Evolutionary conservation across 2,113 vertebrate species (phyloP), one percentile per base, ranked within the genome.

Genomic region (Chroicocephalus ridibundus): DNA sequence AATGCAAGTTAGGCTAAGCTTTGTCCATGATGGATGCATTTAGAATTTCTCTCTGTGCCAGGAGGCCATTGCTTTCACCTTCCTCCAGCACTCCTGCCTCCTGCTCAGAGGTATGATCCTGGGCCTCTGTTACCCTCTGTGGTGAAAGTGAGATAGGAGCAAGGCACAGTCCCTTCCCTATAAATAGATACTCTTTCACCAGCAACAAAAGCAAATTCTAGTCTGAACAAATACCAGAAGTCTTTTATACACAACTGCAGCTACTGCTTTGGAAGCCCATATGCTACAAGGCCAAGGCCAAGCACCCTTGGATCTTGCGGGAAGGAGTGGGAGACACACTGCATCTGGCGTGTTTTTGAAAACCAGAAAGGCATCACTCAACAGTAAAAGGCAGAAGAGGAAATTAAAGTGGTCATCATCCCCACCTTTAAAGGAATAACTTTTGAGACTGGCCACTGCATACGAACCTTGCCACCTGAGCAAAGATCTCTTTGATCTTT

Each of bases 291-390:
- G 11, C 15, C 40, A 58, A 76, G 15, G 36, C 36, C 49, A 71
- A 66, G 11, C 11, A 60, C 32, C 7, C 19, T 26, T 36, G 29
- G 21, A 36, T 75, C 40, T 65, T 55, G 7, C 36, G 70, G 15
- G 27, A 68, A 4, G 8, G 31, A 62, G 19, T 42, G 26, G 10
- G 26, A 79, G 4, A 19, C 1, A 16, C 1, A 0, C 27, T 54
- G 27, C 8, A 9, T 34, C 18, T 68, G 16, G 6, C 17, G 3
- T 17, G 16, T 55, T 90, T 75, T 47, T 54, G 40, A 58, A 90
- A 68, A 85, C 15, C 27, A 52, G 16, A 31, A 12, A 29, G 3
- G 8, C 29, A 90, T 62, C 18, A 74, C 74, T 22, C 40, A 54
- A 10, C 21, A 66, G 14, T 36, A 86, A 91, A 88, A 69, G 5